A percentile compares a stretch with the other conserved stretches of the same genome.
Conservation (phyloP, 2,888 invertebrate genomes). For the Oasisia sp. region DNA sequence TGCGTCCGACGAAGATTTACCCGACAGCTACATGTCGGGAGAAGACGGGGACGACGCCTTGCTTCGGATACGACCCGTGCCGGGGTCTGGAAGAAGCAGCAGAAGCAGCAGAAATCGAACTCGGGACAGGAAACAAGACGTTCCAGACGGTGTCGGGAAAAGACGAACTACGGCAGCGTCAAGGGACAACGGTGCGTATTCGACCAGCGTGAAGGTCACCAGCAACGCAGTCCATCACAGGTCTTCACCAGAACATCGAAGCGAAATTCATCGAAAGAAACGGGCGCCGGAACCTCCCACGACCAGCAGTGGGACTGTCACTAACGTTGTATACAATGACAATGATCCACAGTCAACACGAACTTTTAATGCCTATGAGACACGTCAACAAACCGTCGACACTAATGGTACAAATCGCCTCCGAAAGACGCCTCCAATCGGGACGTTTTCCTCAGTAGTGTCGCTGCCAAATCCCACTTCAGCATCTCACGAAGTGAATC, state of each 20-base stretch:
- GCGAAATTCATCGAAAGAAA: neutral
- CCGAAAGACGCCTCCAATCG: neutral
- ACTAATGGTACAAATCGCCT: neutral
- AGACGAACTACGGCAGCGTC: neutral
- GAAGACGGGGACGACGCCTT: neutral
- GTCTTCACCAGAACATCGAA: neutral
- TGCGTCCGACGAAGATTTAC: neutral
- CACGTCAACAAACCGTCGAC: neutral
- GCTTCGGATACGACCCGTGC: neutral
- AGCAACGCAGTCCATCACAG: neutral
- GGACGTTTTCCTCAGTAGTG: neutral
- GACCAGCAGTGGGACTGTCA: neutral
- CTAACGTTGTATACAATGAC: neutral
- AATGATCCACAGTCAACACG: neutral
- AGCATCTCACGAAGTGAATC: neutral
- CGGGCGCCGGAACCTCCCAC: neutral
- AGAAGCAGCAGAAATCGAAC: neutral
- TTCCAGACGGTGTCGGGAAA: neutral
- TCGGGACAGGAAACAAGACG: neutral
- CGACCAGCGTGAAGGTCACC: neutral
- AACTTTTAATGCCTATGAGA: neutral
- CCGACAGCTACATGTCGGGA: neutral
- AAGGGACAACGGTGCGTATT: neutral
- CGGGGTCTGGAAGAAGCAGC: neutral
- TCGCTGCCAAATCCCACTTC: slow-evolving; percentile 3